A percentile compares a stretch with the other conserved stretches of the same genome.
Conservation (phyloP, 2,113 vertebrate species). For the Lanius collurio region DNA sequence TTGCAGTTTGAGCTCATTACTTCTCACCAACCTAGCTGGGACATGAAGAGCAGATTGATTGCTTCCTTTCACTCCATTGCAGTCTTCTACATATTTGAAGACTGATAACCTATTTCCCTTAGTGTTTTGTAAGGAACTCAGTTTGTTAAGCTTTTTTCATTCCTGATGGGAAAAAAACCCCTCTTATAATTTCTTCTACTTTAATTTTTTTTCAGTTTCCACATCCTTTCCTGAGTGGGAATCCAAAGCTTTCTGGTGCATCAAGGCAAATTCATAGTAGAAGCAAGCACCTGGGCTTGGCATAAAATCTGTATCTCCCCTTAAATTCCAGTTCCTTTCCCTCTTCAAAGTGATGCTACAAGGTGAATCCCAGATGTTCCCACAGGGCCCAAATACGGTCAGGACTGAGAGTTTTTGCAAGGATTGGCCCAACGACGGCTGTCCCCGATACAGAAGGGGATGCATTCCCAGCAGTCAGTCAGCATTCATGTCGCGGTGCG, state of each 20-base stretch:
- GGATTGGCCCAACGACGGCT: fast-evolving
- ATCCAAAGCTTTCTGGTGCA: background rate
- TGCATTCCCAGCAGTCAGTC: no score
- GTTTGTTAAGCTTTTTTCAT: background rate
- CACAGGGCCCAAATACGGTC: fast-evolving
- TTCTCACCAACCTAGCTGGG: background rate
- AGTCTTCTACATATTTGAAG: background rate
- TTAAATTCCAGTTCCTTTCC: background rate
- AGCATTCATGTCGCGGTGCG: fast-evolving
- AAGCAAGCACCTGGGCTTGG: background rate
- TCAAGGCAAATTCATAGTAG: background rate
- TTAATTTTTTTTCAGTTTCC: background rate
- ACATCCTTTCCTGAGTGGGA: background rate
- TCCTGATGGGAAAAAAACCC: background rate
- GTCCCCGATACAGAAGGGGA: fast-evolving
- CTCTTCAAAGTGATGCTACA: background rate
- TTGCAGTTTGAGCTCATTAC: background rate
- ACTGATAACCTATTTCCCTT: background rate
- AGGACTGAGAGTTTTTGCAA: background rate
- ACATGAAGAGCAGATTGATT: background rate
- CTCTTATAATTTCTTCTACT: background rate
- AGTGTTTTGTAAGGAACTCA: background rate
- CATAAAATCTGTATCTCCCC: background rate
- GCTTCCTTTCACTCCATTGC: background rate
- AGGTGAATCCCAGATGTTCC: background rate